Conservation (phyloP, 2,797 vertebrate species). For the Prunella strophiata region DNA sequence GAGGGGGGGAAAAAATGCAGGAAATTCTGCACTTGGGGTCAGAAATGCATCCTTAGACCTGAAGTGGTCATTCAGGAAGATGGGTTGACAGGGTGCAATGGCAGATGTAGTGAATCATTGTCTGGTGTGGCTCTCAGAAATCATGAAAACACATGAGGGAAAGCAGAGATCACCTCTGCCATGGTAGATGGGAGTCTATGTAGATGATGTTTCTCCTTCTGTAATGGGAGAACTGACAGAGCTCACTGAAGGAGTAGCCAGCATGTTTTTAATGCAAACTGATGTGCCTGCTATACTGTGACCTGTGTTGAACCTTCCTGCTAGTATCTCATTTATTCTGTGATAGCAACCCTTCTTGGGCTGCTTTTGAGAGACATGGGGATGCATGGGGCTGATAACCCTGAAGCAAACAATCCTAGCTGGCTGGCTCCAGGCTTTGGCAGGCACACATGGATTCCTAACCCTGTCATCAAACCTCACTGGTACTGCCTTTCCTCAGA, state of each 20-base stretch:
- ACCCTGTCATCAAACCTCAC: background rate
- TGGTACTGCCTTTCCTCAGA: background rate
- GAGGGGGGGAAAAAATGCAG: background rate
- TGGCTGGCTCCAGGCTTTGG: background rate
- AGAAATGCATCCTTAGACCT: background rate
- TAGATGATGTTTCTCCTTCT: background rate
- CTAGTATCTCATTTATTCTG: background rate
- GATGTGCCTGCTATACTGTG: background rate
- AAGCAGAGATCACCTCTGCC: background rate
- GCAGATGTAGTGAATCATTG: background rate
- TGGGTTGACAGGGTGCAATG: background rate
- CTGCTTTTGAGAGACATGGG: background rate
- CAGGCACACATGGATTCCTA: rapidly evolving
- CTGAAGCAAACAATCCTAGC: background rate
- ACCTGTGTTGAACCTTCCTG: background rate
- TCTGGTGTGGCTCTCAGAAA: background rate
- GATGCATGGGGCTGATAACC: background rate
- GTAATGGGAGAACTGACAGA: background rate
- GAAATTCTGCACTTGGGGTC: background rate
- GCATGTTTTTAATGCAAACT: background rate
- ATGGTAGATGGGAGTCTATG: background rate
- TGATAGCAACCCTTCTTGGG: background rate
- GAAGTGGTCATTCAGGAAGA: background rate
- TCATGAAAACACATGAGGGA: rapidly evolving
- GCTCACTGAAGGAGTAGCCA: background rate